phyloP scores from a whole-genome alignment of 2,797 vertebrate genomes.

The Brachymystax lenok region DNA sequence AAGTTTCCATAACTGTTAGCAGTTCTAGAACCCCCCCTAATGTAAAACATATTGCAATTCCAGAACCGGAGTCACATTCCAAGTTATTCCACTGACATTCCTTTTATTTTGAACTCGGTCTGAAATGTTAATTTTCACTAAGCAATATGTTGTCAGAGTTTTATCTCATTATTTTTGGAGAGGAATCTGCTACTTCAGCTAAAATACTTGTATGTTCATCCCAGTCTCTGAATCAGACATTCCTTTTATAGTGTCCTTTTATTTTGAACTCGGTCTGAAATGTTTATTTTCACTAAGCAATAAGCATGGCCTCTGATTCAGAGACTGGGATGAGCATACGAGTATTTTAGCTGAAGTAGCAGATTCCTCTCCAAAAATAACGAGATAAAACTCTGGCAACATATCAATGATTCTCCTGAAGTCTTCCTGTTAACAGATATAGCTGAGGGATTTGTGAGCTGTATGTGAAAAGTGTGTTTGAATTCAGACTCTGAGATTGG shows the following conservation, averaged over 20 bases:
- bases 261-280: neutral
- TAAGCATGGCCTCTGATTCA: neutral
- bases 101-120: neutral
- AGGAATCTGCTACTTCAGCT: neutral
- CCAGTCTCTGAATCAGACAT: neutral
- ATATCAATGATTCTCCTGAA: conserved; percentile 31
- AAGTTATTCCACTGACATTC: neutral
- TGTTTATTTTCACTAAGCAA: neutral
- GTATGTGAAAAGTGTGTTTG: conserved; percentile 9
- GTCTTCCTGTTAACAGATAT: neutral
- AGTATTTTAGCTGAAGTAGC: neutral
- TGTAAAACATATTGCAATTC: neutral
- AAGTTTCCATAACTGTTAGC: neutral
- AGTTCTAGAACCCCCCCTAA: neutral
- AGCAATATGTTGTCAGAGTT: neutral
- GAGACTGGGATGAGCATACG: neutral
- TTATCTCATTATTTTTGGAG: neutral
- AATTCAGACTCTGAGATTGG: conserved; percentile 27
- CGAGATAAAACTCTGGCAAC: neutral
- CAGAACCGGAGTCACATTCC: neutral
- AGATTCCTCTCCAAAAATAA: neutral
- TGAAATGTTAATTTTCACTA: neutral
- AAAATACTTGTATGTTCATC: neutral
- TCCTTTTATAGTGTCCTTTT: neutral
- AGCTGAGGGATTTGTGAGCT: conserved; percentile 37